A percentile compares a stretch with the other conserved stretches of the same genome.
phyloP scores from a whole-genome alignment of 1,140 invertebrate genomes.

The Scaptomyza graminum region DNA sequence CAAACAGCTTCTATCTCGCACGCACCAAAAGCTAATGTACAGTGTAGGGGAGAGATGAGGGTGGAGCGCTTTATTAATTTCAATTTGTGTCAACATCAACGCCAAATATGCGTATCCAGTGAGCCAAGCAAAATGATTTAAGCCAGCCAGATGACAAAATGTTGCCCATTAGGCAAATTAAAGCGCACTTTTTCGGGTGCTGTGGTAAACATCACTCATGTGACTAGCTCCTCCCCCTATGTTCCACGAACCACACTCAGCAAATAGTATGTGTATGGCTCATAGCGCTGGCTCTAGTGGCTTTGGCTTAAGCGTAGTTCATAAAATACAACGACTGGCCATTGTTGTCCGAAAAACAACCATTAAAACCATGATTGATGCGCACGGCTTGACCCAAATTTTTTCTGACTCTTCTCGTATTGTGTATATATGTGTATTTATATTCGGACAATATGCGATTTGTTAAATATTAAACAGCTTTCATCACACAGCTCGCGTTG shows the following conservation, averaged over 20 bases:
- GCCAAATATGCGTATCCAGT: slow-evolving; percentile 57
- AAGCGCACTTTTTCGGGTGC: slow-evolving; percentile 57
- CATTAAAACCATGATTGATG: slow-evolving; percentile 78
- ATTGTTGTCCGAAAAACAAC: slow-evolving; percentile 45
- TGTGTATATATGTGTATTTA: neutral
- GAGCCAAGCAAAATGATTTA: slow-evolving; percentile 64
- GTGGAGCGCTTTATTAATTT: slow-evolving; percentile 70
- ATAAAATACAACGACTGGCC: slow-evolving; percentile 57
- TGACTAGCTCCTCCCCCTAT: neutral
- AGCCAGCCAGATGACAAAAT: slow-evolving; percentile 78
- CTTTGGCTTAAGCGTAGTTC: slow-evolving; percentile 52
- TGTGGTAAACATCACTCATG: slow-evolving; percentile 38
- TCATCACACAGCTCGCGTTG: slow-evolving; percentile 1
- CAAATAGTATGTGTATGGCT: neutral
- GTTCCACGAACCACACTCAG: neutral
- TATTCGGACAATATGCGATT: slow-evolving; percentile 23
- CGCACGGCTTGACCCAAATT: slow-evolving; percentile 75
- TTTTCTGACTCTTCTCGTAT: slow-evolving; percentile 28
- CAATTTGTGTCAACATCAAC: slow-evolving; percentile 80
- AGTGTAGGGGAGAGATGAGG: neutral
- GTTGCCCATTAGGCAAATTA: slow-evolving; percentile 74
- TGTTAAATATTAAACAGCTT: slow-evolving; percentile 34
- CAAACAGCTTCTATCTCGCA: slow-evolving; percentile 17
- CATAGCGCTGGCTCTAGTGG: slow-evolving; percentile 33
- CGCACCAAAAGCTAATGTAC: slow-evolving; percentile 20